A percentile compares a stretch with the other conserved stretches of the same genome.
Conservation (phyloP, 2,797 vertebrate genomes). For the Rhodeus uyekii region DNA sequence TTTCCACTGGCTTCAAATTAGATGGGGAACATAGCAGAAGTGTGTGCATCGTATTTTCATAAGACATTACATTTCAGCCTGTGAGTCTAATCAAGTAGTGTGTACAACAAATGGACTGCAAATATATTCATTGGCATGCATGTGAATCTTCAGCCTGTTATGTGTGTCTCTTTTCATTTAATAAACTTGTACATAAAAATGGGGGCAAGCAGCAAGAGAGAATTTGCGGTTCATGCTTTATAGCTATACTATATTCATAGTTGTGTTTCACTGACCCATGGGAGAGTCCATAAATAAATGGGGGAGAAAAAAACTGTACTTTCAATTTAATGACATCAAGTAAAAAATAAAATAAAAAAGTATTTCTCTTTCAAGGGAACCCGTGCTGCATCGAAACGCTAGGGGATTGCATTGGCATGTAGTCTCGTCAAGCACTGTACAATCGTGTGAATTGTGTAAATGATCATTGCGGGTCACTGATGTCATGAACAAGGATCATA, state of each 20-base stretch:
- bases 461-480: too few relatives aligned
- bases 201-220: background rate
- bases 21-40: conserved; percentile 47
- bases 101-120: conserved; percentile 30
- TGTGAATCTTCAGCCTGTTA: conserved; percentile 34
- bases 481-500: too few relatives aligned
- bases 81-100: conserved; percentile 44
- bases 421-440: too few relatives aligned
- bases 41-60: conserved; percentile 34
- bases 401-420: too few relatives aligned
- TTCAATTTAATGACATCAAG: background rate
- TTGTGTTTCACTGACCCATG: background rate
- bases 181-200: background rate
- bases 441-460: too few relatives aligned
- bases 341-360: background rate
- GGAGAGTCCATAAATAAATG: background rate
- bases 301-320: background rate
- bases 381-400: too few relatives aligned
- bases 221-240: background rate
- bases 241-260: background rate
- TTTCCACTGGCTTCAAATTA: conserved; percentile 40
- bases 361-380: too few relatives aligned
- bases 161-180: conserved; percentile 32
- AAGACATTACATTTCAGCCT: conserved; percentile 52
- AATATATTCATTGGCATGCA: conserved; percentile 46